Evolutionary conservation across 2,888 invertebrate species (phyloP), one percentile per base, ranked within the genome.

Genomic region (Muschampia plurimacula): DNA sequence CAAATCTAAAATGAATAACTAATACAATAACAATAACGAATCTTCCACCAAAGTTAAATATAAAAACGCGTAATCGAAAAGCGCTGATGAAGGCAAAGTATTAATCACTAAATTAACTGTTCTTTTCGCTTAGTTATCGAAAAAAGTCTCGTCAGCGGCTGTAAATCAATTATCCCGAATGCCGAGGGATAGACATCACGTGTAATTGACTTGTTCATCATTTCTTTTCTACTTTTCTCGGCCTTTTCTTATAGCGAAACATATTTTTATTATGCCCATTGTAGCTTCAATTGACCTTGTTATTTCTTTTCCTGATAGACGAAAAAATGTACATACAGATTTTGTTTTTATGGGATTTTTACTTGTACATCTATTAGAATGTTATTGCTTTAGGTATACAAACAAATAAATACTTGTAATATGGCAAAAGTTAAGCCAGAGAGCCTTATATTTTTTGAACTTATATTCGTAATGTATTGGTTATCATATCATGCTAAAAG

Each of bases 141-240:
- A 83, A 86, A 87, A 84, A 84, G 82, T 83, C 84, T 79, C 82
- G 86, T 88, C 87, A 87, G 86, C 85, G 82, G 83, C 82, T 80
- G 82, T 80, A 84, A 84, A 88, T 89, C 84, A 85, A 89, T 88
- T 85, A 86, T 82, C 82, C 81, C 78, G 81, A 80, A 82, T 82
- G 80, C 82, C 80, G 76, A 75, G 80, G 84, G 81, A 81, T 82
- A 82, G 81, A 80, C 81, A 82, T 82, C 81, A 82, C 81, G 82
- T 83, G 82, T 85, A 86, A 86, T 85, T 86, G 84, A 85, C 84
- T 84, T 84, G 84, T 85, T 82, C 82, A 81, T 85, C 81, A 83
- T 83, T 85, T 85, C 82, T 78, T 78, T 74, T 77, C 75, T 75
- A 74, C 76, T 64, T 75, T 77, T 75, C 73, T 72, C 75, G 71